These are phyloP conservation scores for Acanthoscelides obtectus DNA, from an alignment of 2,888 invertebrate genomes.

Conservation along the genomic window DNA sequence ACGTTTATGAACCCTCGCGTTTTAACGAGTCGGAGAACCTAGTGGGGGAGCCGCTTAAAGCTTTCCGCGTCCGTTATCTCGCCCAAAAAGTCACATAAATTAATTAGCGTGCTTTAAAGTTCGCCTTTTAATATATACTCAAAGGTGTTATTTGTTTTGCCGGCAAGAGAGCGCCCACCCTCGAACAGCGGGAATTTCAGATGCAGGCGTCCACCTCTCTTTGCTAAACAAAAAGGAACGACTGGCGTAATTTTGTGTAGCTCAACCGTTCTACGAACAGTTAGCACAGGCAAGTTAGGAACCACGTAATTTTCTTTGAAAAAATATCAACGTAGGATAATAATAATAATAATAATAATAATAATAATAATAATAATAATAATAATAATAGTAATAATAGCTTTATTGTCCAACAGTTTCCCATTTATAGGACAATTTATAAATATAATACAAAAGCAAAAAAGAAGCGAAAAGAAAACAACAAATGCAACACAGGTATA, in stretches of 20 bases:
- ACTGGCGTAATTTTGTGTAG: slow-evolving; percentile 5
- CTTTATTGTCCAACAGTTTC: no score
- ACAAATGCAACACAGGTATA: no score
- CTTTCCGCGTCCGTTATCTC: slow-evolving; percentile 9
- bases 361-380: no score
- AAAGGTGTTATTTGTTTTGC: slow-evolving; percentile 18
- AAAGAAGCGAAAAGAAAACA: no score
- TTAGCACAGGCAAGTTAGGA: background rate
- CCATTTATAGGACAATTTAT: no score
- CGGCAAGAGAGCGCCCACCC: background rate
- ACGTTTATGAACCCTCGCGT: background rate
- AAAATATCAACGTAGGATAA: no score
- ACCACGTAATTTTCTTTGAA: no score
- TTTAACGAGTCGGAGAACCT: background rate
- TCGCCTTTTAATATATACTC: slow-evolving; percentile 18
- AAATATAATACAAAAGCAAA: no score
- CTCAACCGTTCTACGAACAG: background rate
- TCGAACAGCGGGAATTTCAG: slow-evolving; percentile 3
- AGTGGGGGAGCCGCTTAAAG: slow-evolving; percentile 12
- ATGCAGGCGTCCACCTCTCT: background rate
- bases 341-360: no score
- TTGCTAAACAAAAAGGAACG: slow-evolving; percentile 1
- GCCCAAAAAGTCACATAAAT: slow-evolving; percentile 16
- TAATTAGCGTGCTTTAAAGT: slow-evolving; percentile 16
- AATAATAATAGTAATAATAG: no score